phyloP scores from a whole-genome alignment of 2,888 invertebrate genomes.

The Pristionchus japonicus region DNA sequence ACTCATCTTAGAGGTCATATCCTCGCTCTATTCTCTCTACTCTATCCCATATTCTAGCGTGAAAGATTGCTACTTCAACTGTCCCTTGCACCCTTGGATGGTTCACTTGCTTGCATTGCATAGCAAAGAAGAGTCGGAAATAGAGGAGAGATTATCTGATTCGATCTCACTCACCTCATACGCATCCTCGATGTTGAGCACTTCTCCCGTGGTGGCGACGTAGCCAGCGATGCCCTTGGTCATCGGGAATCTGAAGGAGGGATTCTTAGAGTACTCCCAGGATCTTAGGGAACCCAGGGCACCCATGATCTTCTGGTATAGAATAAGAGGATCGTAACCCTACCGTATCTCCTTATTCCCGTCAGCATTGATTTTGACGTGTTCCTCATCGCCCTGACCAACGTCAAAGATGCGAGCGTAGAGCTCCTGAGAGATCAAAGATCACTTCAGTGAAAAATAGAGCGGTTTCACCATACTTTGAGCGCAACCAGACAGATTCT shows the following conservation, averaged over 20 bases:
- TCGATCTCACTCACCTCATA: conserved; percentile 80
- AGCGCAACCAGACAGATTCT: not conserved
- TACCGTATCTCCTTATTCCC: conserved; percentile 70
- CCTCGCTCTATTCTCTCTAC: no score
- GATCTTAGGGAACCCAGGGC: no score
- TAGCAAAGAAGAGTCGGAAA: not conserved
- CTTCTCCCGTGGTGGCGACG: conserved; percentile 86
- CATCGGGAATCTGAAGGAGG: conserved; percentile 81
- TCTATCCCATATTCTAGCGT: no score
- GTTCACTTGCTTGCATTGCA: no score
- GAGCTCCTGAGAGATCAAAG: conserved; percentile 79
- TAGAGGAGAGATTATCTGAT: no score
- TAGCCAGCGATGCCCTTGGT: conserved; percentile 87
- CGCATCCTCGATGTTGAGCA: conserved; percentile 87
- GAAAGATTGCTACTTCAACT: no score
- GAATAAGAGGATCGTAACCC: not conserved
- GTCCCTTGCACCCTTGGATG: no score
- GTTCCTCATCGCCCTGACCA: conserved; percentile 68
- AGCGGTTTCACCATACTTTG: not conserved
- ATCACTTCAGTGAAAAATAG: not conserved
- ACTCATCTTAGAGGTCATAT: no score
- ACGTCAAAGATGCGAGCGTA: conserved; percentile 88
- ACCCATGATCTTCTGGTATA: no score
- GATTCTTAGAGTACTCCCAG: not conserved
- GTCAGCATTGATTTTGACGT: conserved; percentile 60